Evolutionary conservation across 1,140 invertebrate species (phyloP).

Genomic region (Nylanderia fulva): DNA sequence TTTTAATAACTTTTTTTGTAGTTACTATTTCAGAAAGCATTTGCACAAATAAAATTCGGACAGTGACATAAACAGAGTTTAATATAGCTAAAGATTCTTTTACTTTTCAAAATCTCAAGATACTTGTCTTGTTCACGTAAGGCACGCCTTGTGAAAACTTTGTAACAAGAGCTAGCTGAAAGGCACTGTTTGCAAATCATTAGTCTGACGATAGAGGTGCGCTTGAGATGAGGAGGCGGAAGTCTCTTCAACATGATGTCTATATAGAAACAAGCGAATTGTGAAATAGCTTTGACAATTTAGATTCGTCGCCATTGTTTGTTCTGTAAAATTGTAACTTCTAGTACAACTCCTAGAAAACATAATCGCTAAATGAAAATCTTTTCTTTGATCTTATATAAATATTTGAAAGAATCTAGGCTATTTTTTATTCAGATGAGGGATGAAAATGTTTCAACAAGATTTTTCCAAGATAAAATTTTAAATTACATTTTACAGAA

Average conservation of each 20-base stretch:
- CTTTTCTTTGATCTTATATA: not conserved
- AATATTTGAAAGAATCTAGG: not conserved
- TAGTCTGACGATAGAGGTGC: constrained; percentile 75
- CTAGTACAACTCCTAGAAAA: not conserved
- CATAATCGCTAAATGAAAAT: not conserved
- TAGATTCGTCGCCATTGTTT: not conserved
- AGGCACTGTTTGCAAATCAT: constrained; percentile 84
- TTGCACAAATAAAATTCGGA: constrained; percentile 18
- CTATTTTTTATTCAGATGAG: constrained; percentile 1
- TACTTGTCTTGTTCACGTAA: constrained; percentile 75
- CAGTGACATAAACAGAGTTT: constrained; percentile 24
- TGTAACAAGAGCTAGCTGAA: constrained; percentile 76
- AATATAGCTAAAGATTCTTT: constrained; percentile 39
- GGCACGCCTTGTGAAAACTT: constrained; percentile 76
- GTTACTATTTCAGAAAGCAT: not conserved
- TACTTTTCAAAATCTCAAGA: constrained; percentile 71
- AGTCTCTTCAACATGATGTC: constrained; percentile 19
- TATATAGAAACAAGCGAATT: constrained; percentile 37
- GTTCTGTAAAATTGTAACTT: constrained; percentile 9
- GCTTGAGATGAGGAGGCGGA: constrained; percentile 51
- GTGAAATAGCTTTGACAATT: constrained; percentile 51
- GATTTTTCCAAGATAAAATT: constrained; percentile 31
- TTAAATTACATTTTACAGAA: constrained; percentile 17
- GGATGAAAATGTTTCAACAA: constrained; percentile 19
- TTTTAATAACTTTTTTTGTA: not conserved